Evolutionary conservation across 1,140 invertebrate genomes (phyloP), one percentile per base, ranked within the genome.

Genomic region (Pseudomyrmex dendroicus): DNA sequence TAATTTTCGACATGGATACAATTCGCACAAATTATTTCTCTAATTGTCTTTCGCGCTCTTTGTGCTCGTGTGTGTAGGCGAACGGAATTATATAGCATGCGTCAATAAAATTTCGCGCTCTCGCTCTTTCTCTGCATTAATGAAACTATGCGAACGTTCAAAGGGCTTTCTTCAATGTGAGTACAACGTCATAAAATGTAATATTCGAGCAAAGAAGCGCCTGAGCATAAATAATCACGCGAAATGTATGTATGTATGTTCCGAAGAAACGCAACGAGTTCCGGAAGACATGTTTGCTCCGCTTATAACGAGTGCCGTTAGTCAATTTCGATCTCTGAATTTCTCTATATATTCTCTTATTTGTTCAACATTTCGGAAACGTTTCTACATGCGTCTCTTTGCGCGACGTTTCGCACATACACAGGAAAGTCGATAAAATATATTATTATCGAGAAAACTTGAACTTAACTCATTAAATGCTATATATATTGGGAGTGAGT

Each of bases 191-290:
- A 77, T 68, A 68, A 57, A 57, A 57, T 56, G 44, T 46, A 66
- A 52, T 48, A 20, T 77, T 13, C 46, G 9, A 35, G 35, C 35
- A 7, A 17, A 10, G 48, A 54, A 52, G 62, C 46, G n/a, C 48
- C 54, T n/a, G 25, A n/a, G 63, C 50, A 52, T 44, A 68, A 77
- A 68, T 77, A 77, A 77, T 77, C 50, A n/a, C 8, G 20, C 17
- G 13, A 68, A 77, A 77, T 68, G 56, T 46, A 17, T 77, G 62
- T 67, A 35, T 7, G 35, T 35, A 35, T 35, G 35, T 35, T 56
- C 3, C 50, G 3, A 77, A 77, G 74, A 77, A 77, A 67, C 13
- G 20, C 35, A 57, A 77, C 74, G 35, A 68, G 20, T 68, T 10
- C 7, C 63, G 25, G 35, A 64, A 56, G 74, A 57, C 17, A 9